Evolutionary conservation across 2,797 vertebrate genomes (phyloP).

Genomic region (Chrosomus eos): DNA sequence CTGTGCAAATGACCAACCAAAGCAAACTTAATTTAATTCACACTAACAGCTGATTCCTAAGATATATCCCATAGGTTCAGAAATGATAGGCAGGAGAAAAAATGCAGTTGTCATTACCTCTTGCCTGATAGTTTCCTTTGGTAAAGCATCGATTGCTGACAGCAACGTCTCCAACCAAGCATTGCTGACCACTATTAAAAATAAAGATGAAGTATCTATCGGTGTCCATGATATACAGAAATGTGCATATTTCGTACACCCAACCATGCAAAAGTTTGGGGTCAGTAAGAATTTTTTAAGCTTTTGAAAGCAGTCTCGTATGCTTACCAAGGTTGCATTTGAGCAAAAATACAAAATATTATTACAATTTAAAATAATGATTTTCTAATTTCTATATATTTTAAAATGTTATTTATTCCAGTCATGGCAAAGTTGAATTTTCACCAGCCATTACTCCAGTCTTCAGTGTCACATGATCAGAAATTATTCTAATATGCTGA

Average conservation of each 20-base stretch:
- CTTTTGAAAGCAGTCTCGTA: neutral
- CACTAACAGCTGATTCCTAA: neutral
- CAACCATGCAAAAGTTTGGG: neutral
- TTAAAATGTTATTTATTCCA: too few species aligned
- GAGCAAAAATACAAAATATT: neutral
- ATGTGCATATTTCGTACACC: neutral
- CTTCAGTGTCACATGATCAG: neutral
- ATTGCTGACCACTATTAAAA: constrained; percentile 86
- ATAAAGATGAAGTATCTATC: constrained; percentile 27
- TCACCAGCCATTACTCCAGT: too few species aligned
- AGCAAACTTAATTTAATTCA: constrained; percentile 22
- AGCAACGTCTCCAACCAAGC: constrained; percentile 95
- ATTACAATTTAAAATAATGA: neutral
- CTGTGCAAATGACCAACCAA: constrained; percentile 70
- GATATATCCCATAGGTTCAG: neutral
- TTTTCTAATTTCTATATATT: neutral
- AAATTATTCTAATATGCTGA: neutral
- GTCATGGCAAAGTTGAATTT: too few species aligned
- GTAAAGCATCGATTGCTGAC: constrained; percentile 87
- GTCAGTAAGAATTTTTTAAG: neutral
- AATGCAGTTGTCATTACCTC: constrained; percentile 79
- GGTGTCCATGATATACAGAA: constrained; percentile 5
- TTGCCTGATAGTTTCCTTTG: constrained; percentile 91
- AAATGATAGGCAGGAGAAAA: neutral
- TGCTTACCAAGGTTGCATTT: neutral